A percentile compares a stretch with the other conserved stretches of the same genome.
Conservation (phyloP, 2,888 invertebrate genomes). For the Panopea generosa region DNA sequence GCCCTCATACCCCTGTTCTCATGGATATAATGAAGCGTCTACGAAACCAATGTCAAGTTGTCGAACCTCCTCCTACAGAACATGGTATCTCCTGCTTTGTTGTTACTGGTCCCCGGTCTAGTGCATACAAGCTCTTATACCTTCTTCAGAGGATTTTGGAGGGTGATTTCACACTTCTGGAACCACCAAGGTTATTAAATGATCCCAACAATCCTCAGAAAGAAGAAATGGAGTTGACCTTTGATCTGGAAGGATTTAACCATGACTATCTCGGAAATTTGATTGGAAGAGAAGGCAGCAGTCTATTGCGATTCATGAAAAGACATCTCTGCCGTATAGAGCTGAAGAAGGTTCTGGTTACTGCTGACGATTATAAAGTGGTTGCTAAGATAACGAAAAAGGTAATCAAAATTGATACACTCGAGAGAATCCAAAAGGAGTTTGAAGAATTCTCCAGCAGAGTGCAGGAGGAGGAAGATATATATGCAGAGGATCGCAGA, state of each 20-base stretch:
- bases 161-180: neutral
- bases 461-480: constrained; percentile 13
- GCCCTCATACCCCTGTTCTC: neutral
- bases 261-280: constrained; percentile 2
- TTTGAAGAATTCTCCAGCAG: constrained; percentile 7
- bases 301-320: constrained; percentile 5
- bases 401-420: constrained; percentile 6
- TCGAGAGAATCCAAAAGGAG: constrained; percentile 6
- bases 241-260: constrained; percentile 3
- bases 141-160: constrained; percentile 6
- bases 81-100: neutral
- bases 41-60: neutral
- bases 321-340: constrained; percentile 9
- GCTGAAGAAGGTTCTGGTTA: neutral
- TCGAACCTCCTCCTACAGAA: neutral
- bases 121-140: constrained; percentile 9
- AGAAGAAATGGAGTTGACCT: constrained; percentile 1
- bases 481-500: neutral
- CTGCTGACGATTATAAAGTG: constrained; percentile 7
- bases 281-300: constrained; percentile 12
- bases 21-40: constrained; percentile 9
- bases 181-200: neutral
- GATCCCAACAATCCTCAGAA: neutral
- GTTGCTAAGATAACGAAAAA: constrained; percentile 6
- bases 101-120: neutral